phyloP scores from a whole-genome alignment of 2,113 vertebrate genomes.

The Parus major region DNA sequence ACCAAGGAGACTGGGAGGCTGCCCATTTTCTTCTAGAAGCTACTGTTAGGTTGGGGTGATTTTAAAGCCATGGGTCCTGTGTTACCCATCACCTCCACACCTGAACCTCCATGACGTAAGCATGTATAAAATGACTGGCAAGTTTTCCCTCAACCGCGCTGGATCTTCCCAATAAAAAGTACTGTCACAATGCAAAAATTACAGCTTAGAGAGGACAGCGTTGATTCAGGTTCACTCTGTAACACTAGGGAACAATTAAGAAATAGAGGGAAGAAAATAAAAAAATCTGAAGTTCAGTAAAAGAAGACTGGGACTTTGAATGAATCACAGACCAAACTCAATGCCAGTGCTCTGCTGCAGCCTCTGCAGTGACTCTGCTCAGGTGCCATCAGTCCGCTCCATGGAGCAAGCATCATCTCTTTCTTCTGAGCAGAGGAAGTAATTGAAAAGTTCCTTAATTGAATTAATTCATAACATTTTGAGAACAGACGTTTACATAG shows the following conservation, averaged over 20 bases:
- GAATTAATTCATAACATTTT: neutral
- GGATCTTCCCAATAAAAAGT: neutral
- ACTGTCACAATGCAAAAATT: neutral
- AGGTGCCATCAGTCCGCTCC: neutral
- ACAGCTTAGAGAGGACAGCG: neutral
- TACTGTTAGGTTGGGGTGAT: neutral
- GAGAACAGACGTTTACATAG: neutral
- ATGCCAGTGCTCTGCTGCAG: neutral
- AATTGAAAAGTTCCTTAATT: neutral
- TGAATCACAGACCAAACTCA: neutral
- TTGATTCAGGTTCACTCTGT: neutral
- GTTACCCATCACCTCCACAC: neutral
- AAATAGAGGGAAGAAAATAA: neutral
- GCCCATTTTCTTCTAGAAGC: neutral
- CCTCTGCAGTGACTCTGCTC: neutral
- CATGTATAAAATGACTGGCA: fast-evolving
- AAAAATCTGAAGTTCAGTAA: neutral
- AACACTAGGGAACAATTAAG: neutral
- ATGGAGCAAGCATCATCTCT: neutral
- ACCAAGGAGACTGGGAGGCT: neutral
- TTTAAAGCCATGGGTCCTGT: neutral
- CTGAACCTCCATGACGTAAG: neutral
- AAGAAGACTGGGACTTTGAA: neutral
- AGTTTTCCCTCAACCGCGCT: neutral
- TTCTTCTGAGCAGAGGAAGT: neutral